phyloP scores from a whole-genome alignment of 2,113 vertebrate species.

The Protomyctophum bolini region DNA sequence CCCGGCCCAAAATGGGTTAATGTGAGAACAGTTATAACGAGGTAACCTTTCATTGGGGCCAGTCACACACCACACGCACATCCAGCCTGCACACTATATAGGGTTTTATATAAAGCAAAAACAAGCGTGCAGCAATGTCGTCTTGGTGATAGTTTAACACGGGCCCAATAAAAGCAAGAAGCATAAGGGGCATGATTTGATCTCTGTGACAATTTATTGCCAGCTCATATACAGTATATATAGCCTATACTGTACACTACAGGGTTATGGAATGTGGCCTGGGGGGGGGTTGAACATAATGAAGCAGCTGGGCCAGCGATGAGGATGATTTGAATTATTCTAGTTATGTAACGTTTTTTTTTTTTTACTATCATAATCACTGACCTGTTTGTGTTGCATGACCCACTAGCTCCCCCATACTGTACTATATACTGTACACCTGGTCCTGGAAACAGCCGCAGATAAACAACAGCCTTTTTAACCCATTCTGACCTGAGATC shows the following conservation, averaged over 20 bases:
- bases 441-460: slow-evolving; percentile 42
- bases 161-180: neutral
- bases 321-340: neutral
- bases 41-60: slow-evolving; percentile 55
- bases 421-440: slow-evolving; percentile 47
- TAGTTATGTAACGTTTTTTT: slow-evolving; percentile 16
- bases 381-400: slow-evolving; percentile 53
- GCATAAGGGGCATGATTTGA: neutral
- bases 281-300: neutral
- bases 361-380: slow-evolving; percentile 24
- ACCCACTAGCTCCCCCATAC: slow-evolving; percentile 32
- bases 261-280: neutral
- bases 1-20: no score
- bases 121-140: neutral
- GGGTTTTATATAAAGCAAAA: slow-evolving; percentile 28
- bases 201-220: neutral
- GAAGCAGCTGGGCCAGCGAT: neutral
- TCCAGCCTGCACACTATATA: slow-evolving; percentile 2
- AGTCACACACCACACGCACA: neutral
- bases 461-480: slow-evolving; percentile 49
- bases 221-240: neutral
- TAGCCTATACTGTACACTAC: neutral
- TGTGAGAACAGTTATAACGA: slow-evolving; percentile 60
- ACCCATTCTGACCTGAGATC: no score
- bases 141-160: neutral